Evolutionary conservation across 2,113 vertebrate species (phyloP).

Genomic region (Coreoperca whiteheadi): DNA sequence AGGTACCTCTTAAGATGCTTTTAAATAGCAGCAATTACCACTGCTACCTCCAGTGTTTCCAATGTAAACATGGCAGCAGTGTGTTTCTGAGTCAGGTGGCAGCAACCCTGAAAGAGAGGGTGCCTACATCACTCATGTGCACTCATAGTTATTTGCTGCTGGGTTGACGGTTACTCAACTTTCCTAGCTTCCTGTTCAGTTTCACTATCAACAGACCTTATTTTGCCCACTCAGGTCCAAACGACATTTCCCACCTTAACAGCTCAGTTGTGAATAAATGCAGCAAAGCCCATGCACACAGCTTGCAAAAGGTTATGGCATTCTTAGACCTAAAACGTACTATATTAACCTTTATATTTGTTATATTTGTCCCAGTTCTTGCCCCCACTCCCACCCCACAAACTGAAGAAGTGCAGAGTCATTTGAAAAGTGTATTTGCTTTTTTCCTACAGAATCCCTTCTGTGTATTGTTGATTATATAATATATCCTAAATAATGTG

Average conservation of each 20-base stretch:
- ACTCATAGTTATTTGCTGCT: not conserved
- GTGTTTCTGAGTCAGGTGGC: slow-evolving; percentile 17
- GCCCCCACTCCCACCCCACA: not conserved
- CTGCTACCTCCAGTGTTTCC: slow-evolving; percentile 20
- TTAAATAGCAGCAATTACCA: slow-evolving; percentile 46
- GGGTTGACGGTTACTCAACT: not conserved
- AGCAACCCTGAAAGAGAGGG: slow-evolving; percentile 1
- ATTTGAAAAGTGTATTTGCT: not conserved
- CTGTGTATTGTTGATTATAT: slow-evolving; percentile 2
- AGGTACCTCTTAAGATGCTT: slow-evolving; percentile 22
- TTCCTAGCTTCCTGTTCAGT: not conserved
- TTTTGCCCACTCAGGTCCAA: not conserved
- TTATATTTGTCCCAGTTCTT: not conserved
- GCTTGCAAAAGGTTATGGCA: slow-evolving; percentile 50
- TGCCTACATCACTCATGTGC: not conserved
- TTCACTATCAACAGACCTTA: too few species aligned
- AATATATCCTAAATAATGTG: slow-evolving; percentile 2
- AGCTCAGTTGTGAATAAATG: slow-evolving; percentile 32
- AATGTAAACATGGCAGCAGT: slow-evolving; percentile 21
- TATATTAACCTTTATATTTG: slow-evolving; percentile 31
- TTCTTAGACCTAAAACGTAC: slow-evolving; percentile 16
- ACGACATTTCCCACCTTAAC: slow-evolving; percentile 4
- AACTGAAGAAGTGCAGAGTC: not conserved
- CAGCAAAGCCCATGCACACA: not conserved
- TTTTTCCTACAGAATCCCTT: slow-evolving; percentile 5